These are phyloP conservation scores for Litocranius walleri DNA, from an alignment of 2,113 vertebrate species.

Conservation along the genomic window DNA sequence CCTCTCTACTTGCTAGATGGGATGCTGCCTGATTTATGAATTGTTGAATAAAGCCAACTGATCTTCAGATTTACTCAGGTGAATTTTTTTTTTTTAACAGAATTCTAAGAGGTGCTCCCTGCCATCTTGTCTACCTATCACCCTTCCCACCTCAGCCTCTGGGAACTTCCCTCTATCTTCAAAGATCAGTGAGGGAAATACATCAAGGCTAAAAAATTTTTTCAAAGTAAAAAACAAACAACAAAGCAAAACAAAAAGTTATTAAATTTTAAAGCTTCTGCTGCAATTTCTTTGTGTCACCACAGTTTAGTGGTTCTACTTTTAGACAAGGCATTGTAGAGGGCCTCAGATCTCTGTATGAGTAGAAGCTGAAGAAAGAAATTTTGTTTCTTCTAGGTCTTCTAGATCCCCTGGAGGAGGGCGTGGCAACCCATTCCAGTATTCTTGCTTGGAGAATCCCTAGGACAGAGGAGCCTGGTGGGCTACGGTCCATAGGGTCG, in stretches of 20 bases:
- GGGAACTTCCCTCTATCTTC: background rate
- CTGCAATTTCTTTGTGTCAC: background rate
- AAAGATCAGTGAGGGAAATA: background rate
- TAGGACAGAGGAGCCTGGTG: background rate
- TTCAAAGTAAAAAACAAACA: background rate
- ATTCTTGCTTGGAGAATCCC: background rate
- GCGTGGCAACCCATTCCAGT: background rate
- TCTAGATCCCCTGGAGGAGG: background rate
- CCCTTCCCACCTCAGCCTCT: background rate
- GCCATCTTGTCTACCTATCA: background rate
- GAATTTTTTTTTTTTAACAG: background rate
- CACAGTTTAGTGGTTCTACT: background rate
- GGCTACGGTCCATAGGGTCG: background rate
- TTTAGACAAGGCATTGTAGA: background rate
- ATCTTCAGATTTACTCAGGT: background rate
- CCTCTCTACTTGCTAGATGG: background rate
- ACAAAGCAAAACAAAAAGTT: background rate
- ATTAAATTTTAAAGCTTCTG: background rate
- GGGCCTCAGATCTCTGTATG: background rate
- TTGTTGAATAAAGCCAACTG: background rate
- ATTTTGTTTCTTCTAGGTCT: background rate
- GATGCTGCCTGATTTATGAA: background rate
- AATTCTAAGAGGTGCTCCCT: background rate
- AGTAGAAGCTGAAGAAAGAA: conserved; percentile 3
- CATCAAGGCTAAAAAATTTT: background rate